Conservation (phyloP, 53 echinoderm and acorn worm species). For the Holothuria leucospilota region DNA sequence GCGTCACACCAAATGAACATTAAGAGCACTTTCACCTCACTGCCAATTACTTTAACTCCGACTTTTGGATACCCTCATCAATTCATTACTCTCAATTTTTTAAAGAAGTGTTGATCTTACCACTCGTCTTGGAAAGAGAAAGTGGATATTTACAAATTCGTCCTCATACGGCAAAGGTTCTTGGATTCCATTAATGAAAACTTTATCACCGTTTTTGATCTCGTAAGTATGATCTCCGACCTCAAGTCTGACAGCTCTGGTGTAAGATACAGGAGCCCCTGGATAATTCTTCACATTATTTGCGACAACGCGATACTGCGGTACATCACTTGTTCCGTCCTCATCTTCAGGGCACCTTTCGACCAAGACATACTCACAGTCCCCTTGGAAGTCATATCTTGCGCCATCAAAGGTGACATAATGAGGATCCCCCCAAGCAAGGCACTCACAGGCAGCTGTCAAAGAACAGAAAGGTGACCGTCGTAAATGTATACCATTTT, state of each 20-base stretch:
- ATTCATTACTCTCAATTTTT: too few relatives aligned
- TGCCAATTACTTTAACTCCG: too few relatives aligned
- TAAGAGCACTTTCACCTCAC: too few relatives aligned
- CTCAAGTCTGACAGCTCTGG: conserved; percentile 29
- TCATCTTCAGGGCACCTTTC: background rate
- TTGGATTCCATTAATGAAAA: conserved; percentile 23
- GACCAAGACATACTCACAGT: conserved; percentile 25
- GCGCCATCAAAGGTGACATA: conserved; percentile 10
- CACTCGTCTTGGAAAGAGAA: background rate
- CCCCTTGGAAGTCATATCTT: conserved; percentile 19
- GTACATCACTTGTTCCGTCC: background rate
- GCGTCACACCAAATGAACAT: too few relatives aligned
- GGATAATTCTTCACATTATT: conserved; percentile 7
- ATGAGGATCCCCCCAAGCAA: conserved; percentile 26
- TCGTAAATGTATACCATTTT: background rate
- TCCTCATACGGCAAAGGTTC: conserved; percentile 4
- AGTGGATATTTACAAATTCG: background rate
- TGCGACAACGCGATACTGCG: background rate
- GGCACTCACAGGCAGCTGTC: conserved; percentile 1
- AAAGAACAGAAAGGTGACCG: background rate
- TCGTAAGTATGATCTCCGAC: background rate
- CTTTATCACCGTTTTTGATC: background rate
- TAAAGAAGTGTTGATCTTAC: background rate
- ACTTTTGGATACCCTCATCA: too few relatives aligned
- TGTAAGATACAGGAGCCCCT: background rate